A percentile compares a stretch with the other conserved stretches of the same genome.
Conservation (phyloP, 1,140 invertebrate species). For the Panulirus ornatus region DNA sequence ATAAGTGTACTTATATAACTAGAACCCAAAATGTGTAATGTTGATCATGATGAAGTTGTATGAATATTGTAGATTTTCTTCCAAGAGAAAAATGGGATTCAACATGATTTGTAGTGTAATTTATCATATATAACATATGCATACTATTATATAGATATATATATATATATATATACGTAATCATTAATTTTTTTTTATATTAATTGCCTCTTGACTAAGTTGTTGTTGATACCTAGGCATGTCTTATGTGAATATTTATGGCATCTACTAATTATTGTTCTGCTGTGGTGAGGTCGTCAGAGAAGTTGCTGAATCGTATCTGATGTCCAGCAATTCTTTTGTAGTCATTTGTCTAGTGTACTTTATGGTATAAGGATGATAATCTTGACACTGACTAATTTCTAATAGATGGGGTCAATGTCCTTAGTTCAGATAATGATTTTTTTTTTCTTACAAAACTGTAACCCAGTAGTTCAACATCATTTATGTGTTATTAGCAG, state of each 20-base stretch:
- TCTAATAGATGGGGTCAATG: too few species aligned
- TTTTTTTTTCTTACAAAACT: neutral
- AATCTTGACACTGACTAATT: neutral
- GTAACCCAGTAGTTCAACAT: neutral
- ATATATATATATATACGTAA: too few species aligned
- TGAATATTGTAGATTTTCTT: conserved; percentile 25
- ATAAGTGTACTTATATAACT: conserved; percentile 42
- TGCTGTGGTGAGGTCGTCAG: neutral
- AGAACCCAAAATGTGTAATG: conserved; percentile 28
- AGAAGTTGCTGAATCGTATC: neutral
- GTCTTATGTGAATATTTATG: neutral
- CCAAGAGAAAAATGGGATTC: neutral
- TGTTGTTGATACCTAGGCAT: neutral
- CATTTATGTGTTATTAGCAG: neutral
- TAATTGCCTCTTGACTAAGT: neutral
- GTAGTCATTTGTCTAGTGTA: neutral
- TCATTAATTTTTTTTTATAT: neutral
- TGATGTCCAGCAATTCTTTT: neutral
- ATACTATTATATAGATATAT: too few species aligned
- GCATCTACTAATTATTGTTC: neutral
- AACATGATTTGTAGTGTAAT: neutral
- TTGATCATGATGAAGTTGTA: conserved; percentile 3
- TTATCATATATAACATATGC: too few species aligned
- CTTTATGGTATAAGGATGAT: neutral
- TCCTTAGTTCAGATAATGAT: too few species aligned